Evolutionary conservation across 2,797 vertebrate genomes (phyloP).

Genomic region (Mus minutoides): DNA sequence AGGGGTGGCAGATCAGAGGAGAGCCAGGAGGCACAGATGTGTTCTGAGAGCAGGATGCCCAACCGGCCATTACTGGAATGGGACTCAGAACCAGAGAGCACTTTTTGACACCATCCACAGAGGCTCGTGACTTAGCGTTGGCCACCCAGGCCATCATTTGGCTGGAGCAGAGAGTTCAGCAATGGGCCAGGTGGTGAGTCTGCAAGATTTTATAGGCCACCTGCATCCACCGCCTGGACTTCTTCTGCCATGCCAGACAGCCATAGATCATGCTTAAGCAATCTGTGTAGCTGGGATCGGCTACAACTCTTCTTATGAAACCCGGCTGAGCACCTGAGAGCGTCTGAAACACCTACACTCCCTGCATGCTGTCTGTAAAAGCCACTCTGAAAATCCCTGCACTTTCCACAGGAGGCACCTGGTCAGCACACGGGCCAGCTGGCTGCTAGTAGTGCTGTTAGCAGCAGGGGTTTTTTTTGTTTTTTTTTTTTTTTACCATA

Average conservation of each 20-base stretch:
- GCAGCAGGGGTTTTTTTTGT: background rate
- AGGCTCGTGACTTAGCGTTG: fast-evolving
- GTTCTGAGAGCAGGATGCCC: fast-evolving
- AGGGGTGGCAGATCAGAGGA: background rate
- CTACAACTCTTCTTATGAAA: background rate
- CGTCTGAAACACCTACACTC: fast-evolving
- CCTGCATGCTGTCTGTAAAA: background rate
- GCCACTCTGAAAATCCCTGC: background rate
- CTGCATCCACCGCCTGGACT: background rate
- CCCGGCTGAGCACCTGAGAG: background rate
- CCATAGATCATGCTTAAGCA: background rate
- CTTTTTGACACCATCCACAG: background rate
- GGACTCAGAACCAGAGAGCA: background rate
- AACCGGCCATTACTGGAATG: fast-evolving
- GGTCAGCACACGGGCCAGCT: background rate
- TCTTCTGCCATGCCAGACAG: background rate
- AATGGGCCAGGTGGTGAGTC: background rate
- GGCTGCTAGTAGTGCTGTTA: background rate
- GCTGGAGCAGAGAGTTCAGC: background rate
- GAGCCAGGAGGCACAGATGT: background rate
- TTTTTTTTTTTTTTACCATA: background rate
- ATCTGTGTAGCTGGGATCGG: fast-evolving
- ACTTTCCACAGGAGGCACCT: background rate
- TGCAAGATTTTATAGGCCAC: background rate
- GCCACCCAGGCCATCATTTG: background rate